Percentiles rank a stretch among this genome's conserved stretches.
Evolutionary conservation across 1,140 invertebrate species (phyloP).

Genomic region (Ganaspis sp.): DNA sequence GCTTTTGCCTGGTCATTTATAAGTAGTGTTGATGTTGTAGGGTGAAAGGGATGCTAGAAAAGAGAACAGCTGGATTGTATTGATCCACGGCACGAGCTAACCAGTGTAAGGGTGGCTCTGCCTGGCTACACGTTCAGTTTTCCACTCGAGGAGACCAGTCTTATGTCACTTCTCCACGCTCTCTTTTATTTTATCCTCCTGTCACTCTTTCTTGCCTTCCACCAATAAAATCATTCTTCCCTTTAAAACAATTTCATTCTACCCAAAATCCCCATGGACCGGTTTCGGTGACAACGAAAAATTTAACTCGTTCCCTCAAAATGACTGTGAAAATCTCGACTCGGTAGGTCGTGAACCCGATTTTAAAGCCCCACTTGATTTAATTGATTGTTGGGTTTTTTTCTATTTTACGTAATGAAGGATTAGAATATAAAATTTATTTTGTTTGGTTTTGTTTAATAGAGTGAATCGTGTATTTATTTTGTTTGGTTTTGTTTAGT

Average conservation of each 20-base stretch:
- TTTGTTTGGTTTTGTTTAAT: too few relatives aligned
- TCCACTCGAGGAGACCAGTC: conserved; percentile 55
- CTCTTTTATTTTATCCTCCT: conserved; percentile 49
- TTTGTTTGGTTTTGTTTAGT: too few relatives aligned
- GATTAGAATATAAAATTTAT: too few relatives aligned
- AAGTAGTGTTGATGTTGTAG: conserved; percentile 41
- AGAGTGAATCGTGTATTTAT: too few relatives aligned
- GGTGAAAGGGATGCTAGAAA: conserved; percentile 68
- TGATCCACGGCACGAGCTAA: conserved; percentile 63
- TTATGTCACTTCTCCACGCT: conserved; percentile 62
- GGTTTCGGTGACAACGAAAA: conserved; percentile 21
- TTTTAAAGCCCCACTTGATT: too few relatives aligned
- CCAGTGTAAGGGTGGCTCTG: conserved; percentile 65
- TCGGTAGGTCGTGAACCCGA: conserved; percentile 57
- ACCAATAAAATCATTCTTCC: not conserved
- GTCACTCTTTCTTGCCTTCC: conserved; percentile 11
- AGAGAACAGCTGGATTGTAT: conserved; percentile 73
- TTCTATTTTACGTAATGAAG: too few relatives aligned
- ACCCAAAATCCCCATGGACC: not conserved
- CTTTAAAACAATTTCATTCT: not conserved
- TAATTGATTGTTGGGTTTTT: too few relatives aligned
- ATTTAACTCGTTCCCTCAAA: conserved; percentile 35
- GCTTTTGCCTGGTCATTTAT: conserved; percentile 45
- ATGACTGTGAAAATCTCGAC: conserved; percentile 73
- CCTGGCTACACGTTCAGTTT: conserved; percentile 51